Evolutionary conservation across 2,797 vertebrate genomes (phyloP).

Genomic region (Labeo calbasu): DNA sequence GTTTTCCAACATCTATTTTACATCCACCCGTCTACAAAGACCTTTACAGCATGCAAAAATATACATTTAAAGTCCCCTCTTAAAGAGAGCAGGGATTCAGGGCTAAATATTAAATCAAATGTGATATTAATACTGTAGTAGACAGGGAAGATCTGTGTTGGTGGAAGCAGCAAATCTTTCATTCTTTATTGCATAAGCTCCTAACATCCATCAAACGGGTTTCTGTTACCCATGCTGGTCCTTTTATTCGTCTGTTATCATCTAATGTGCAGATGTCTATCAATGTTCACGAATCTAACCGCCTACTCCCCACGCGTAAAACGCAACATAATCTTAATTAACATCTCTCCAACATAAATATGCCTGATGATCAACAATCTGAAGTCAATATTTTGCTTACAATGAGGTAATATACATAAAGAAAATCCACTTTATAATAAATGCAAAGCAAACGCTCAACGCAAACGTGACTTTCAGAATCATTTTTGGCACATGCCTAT

Average conservation of each 20-base stretch:
- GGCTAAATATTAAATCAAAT: constrained; percentile 42
- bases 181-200: constrained; percentile 43
- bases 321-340: constrained; percentile 5
- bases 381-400: constrained; percentile 2
- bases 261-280: background rate
- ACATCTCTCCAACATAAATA: constrained; percentile 30
- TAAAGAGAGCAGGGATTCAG: constrained; percentile 78
- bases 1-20: constrained; percentile 51
- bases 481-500: constrained; percentile 57
- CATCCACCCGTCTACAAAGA: constrained; percentile 63
- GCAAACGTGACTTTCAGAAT: constrained; percentile 37
- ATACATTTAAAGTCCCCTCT: constrained; percentile 72
- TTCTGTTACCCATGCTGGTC: background rate
- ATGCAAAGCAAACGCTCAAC: constrained; percentile 2
- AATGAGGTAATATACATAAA: constrained; percentile 26
- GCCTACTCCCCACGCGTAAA: background rate
- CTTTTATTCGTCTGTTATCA: background rate
- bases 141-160: constrained; percentile 34
- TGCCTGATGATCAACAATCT: constrained; percentile 11
- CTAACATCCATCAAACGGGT: background rate
- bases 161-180: constrained; percentile 45
- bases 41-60: constrained; percentile 70
- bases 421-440: constrained; percentile 7
- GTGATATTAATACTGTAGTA: constrained; percentile 51
- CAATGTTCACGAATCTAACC: background rate